phyloP scores from a whole-genome alignment of 2,113 vertebrate species.

The Beaufortia kweichowensis region DNA sequence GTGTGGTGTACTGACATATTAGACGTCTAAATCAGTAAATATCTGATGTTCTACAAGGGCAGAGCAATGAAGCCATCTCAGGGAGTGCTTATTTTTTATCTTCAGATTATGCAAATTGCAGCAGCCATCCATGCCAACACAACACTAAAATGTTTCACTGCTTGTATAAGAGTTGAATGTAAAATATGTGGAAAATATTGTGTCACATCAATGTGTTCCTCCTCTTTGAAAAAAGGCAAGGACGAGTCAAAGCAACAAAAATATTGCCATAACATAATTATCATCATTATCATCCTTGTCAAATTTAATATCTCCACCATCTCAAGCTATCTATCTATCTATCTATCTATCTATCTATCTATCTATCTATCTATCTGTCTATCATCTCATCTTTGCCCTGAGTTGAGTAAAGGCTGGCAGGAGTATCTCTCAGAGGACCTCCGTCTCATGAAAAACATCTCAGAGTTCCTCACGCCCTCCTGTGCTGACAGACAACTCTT shows the following conservation, averaged over 20 bases:
- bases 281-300: background rate
- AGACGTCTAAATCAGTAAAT: conserved; percentile 13
- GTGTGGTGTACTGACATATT: conserved; percentile 22
- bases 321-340: background rate
- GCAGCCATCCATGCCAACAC: conserved; percentile 7
- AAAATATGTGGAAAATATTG: conserved; percentile 32
- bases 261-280: conserved; percentile 38
- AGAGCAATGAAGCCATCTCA: conserved; percentile 57
- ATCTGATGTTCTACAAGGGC: conserved; percentile 56
- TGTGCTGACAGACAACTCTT: conserved; percentile 35
- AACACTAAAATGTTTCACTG: background rate
- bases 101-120: conserved; percentile 17
- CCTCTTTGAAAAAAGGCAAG: conserved; percentile 26
- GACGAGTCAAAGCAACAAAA: conserved; percentile 41
- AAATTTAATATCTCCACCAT: conserved; percentile 5
- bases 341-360: too few relatives aligned
- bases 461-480: conserved; percentile 15
- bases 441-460: conserved; percentile 23
- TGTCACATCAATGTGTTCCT: conserved; percentile 37
- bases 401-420: conserved; percentile 25
- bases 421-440: conserved; percentile 32
- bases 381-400: conserved; percentile 21
- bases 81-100: conserved; percentile 59
- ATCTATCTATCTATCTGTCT: too few relatives aligned
- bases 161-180: conserved; percentile 5